A percentile compares a stretch with the other conserved stretches of the same genome.
Evolutionary conservation across 2,113 vertebrate genomes (phyloP).

Genomic region (Eira barbara): DNA sequence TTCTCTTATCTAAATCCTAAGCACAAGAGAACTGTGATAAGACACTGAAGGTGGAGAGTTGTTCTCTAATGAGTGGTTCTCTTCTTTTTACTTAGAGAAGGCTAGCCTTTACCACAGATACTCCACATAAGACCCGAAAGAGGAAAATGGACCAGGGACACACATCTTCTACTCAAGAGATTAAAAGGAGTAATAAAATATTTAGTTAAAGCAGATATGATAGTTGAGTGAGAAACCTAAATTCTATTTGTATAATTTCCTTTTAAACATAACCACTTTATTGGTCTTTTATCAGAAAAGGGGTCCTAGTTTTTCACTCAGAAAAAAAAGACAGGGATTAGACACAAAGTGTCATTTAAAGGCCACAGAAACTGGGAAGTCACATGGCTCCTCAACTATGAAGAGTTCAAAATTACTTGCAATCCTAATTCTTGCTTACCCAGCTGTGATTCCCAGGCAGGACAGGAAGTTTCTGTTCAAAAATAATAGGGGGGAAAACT

Average conservation of each 20-base stretch:
- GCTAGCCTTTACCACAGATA: neutral
- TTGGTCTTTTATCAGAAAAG: neutral
- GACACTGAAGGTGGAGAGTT: neutral
- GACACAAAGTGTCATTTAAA: neutral
- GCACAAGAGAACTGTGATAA: neutral
- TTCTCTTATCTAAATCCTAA: neutral
- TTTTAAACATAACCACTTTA: neutral
- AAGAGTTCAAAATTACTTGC: neutral
- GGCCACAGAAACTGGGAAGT: neutral
- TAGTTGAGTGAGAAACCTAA: neutral
- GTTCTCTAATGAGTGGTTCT: neutral
- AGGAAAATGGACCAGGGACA: neutral
- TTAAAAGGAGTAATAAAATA: neutral
- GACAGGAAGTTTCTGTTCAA: constrained; percentile 46
- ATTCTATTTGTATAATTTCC: neutral
- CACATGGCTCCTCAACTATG: neutral
- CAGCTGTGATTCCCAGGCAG: neutral
- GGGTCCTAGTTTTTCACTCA: neutral
- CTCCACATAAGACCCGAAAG: neutral
- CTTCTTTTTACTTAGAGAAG: neutral
- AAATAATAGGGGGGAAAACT: neutral
- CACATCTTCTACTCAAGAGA: neutral
- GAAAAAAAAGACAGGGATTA: neutral
- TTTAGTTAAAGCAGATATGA: neutral
- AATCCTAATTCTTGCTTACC: neutral